Conservation (phyloP, 2,888 invertebrate species). For the Carpatolechia fugitivella region DNA sequence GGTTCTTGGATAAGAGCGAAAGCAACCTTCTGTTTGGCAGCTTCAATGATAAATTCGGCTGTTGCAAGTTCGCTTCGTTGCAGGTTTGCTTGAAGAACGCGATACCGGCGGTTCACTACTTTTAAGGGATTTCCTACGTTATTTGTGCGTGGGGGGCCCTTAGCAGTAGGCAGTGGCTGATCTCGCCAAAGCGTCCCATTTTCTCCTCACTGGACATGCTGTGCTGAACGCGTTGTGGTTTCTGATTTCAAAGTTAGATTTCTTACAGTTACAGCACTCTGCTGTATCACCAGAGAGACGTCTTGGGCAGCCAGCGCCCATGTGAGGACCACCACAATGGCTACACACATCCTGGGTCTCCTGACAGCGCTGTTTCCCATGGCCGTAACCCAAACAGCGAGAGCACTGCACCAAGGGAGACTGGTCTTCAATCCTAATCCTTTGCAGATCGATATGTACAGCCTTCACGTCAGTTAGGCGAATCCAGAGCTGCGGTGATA, state of each 20-base stretch:
- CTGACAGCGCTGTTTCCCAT: conserved; percentile 1
- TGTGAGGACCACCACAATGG: conserved; percentile 15
- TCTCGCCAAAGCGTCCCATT: conserved; percentile 1
- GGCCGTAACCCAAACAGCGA: conserved; percentile 8
- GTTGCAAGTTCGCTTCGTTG: conserved; percentile 17
- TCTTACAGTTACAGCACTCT: background rate
- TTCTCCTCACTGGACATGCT: background rate
- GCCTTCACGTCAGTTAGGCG: background rate
- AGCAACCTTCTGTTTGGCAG: background rate
- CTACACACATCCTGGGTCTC: conserved; percentile 10
- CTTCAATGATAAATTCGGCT: conserved; percentile 16
- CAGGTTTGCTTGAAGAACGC: background rate
- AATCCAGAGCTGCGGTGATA: background rate
- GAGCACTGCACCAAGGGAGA: conserved; percentile 10
- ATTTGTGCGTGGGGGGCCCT: background rate
- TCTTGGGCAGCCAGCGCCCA: background rate
- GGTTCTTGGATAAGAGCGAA: conserved; percentile 22
- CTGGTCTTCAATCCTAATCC: conserved; percentile 6
- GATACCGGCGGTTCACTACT: background rate
- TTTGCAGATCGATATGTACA: conserved; percentile 2
- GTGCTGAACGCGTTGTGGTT: background rate
- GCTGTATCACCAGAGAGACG: background rate
- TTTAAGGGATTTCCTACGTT: background rate
- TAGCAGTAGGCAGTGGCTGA: conserved; percentile 1
- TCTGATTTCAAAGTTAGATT: background rate